phyloP scores from a whole-genome alignment of 2,113 vertebrate genomes.

The Micromys minutus region DNA sequence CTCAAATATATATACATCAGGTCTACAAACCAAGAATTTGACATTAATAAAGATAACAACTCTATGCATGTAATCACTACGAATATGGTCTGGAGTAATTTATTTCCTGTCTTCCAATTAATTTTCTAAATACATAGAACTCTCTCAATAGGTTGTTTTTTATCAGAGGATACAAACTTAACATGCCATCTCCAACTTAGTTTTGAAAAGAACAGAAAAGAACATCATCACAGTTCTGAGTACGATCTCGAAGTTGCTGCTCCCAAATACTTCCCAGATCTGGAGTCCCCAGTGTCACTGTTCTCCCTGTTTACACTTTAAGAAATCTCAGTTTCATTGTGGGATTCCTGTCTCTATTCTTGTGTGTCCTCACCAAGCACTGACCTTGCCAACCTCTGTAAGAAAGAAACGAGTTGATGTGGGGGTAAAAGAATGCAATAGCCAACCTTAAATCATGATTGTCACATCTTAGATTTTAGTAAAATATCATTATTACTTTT shows the following conservation, averaged over 20 bases:
- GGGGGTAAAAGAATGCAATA: neutral
- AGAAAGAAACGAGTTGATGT: neutral
- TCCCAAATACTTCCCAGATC: neutral
- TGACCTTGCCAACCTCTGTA: neutral
- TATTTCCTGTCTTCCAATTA: neutral
- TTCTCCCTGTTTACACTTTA: neutral
- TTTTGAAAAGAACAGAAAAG: neutral
- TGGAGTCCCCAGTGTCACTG: rapidly evolving
- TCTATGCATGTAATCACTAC: neutral
- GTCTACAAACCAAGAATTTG: neutral
- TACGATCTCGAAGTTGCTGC: neutral
- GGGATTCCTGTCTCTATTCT: neutral
- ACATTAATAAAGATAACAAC: neutral
- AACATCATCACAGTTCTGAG: neutral
- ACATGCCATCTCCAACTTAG: neutral
- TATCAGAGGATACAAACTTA: neutral
- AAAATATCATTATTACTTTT: no score
- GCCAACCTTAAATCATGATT: neutral
- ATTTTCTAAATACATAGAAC: neutral
- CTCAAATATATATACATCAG: neutral
- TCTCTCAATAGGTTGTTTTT: neutral
- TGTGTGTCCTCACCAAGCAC: neutral
- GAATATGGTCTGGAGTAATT: neutral
- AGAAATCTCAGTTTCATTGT: neutral
- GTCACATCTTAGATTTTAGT: neutral